Base-by-base conservation (phyloP, 1,140 invertebrate species). In the Drosophila malerkotliana region DNA sequence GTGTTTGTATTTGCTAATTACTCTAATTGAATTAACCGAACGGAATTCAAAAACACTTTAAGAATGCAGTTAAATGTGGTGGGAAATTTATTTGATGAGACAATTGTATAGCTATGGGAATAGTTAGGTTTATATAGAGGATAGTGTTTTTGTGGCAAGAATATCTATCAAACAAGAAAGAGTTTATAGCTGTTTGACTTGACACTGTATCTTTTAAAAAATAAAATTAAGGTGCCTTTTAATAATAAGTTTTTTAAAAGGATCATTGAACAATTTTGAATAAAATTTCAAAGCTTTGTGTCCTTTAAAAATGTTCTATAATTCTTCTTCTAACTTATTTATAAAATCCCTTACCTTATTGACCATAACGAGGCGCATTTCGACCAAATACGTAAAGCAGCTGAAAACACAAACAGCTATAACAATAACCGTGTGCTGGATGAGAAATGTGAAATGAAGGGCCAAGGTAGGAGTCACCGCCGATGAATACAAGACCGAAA, bases 401-500 rank as follows among this genome's bases (percentile, higher is more conserved):
- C 30, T 61, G 58, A 88, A 91, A 12, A 82, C 64, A n/a, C 79
- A 24, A 6, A 88, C 72, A 10, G 88, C 72, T 3, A 82, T 82
- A 5, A 85, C 56, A 10, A 91, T 84, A 1, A 90, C 82, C 5
- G 90, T 79, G n/a, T 91, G 90, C 59, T 91, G 91, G 12, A 88
- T 57, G 7, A 91, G 62, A 21, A 91, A 91, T 3, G 83, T 84
- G 9, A 91, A 74, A 14, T 90, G 83, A 44, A 91, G 47, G 3
- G 82, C 83, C 60, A 48, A 24, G 0, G 76, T 79, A 10, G 91
- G 91, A 0, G 48, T 8, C 21, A 82, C 51, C 8, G 37, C 7
- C 3, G 83, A 73, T 1, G 75, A 72, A 61, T 82, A 84, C 7
- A 91, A 47, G 3, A 91, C 67, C 1, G 53, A 56, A 15, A 91